Evolutionary conservation across 1,140 invertebrate species (phyloP).

Genomic region (Drosophila virilis): DNA sequence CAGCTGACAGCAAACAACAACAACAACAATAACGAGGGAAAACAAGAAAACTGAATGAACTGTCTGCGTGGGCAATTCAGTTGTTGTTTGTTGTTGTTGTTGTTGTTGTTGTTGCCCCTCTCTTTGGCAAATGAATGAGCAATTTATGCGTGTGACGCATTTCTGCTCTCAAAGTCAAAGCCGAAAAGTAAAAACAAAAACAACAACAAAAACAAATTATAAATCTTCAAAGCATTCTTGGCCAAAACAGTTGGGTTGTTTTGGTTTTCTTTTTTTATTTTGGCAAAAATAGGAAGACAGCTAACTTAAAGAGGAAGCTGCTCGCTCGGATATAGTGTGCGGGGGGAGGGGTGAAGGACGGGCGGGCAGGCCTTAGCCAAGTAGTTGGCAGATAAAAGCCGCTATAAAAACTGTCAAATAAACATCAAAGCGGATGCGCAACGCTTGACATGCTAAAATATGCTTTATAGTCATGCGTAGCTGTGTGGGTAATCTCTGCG

Average conservation of each 20-base stretch:
- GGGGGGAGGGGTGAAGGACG: not conserved
- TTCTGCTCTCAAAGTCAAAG: slow-evolving; percentile 77
- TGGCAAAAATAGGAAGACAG: slow-evolving; percentile 53
- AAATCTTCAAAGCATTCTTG: slow-evolving; percentile 78
- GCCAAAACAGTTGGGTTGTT: slow-evolving; percentile 36
- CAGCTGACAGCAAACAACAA: slow-evolving; percentile 14
- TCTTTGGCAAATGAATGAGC: slow-evolving; percentile 74
- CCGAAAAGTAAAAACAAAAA: slow-evolving; percentile 53
- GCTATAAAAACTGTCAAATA: slow-evolving; percentile 84
- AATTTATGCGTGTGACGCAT: slow-evolving; percentile 78
- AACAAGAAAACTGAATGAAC: slow-evolving; percentile 56
- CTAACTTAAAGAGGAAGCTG: slow-evolving; percentile 46
- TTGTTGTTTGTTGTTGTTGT: slow-evolving; percentile 28
- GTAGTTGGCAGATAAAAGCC: slow-evolving; percentile 82
- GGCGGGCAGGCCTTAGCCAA: slow-evolving; percentile 46
- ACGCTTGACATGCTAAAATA: slow-evolving; percentile 83
- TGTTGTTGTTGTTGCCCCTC: slow-evolving; percentile 28
- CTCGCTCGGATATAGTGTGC: not conserved
- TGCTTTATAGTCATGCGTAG: slow-evolving; percentile 81
- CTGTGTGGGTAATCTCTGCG: slow-evolving; percentile 45
- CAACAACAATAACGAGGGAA: slow-evolving; percentile 21
- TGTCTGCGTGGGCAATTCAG: slow-evolving; percentile 62
- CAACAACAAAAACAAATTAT: slow-evolving; percentile 72
- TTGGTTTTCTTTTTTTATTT: slow-evolving; percentile 34
- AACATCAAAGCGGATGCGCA: slow-evolving; percentile 83